A percentile compares a stretch with the other conserved stretches of the same genome.
These are phyloP conservation scores for Tetheella fluctuosa DNA, from an alignment of 2,888 invertebrate species.

Conservation along the genomic window DNA sequence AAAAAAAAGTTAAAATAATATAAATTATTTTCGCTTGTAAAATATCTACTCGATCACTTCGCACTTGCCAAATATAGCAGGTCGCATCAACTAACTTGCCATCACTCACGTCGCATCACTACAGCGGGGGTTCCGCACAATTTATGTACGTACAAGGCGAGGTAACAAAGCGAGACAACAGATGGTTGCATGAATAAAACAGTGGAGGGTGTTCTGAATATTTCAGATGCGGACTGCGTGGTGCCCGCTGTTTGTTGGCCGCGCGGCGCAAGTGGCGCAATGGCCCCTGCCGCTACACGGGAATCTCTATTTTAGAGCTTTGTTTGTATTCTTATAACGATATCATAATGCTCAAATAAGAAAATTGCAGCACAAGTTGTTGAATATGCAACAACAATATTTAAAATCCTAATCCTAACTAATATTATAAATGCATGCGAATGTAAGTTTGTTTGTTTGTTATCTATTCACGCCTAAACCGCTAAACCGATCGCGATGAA, in stretches of 20 bases:
- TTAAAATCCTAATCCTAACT: no score
- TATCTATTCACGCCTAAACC: no score
- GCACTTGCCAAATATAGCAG: conserved; percentile 17
- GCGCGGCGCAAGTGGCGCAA: neutral
- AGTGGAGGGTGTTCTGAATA: conserved; percentile 53
- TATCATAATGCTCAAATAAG: neutral
- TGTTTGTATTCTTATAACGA: conserved; percentile 6
- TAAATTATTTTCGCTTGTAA: no score
- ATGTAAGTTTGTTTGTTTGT: no score
- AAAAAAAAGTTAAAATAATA: no score
- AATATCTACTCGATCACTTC: neutral
- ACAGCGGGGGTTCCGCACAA: conserved; percentile 24
- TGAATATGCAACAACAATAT: neutral
- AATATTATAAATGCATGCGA: no score
- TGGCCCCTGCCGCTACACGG: neutral
- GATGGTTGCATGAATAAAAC: conserved; percentile 63
- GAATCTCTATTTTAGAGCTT: neutral
- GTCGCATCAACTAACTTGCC: conserved; percentile 11
- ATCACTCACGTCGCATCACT: conserved; percentile 20
- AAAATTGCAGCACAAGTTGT: neutral
- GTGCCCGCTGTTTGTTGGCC: conserved; percentile 9
- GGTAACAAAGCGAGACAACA: conserved; percentile 61
- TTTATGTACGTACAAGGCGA: conserved; percentile 34
- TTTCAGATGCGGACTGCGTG: conserved; percentile 42
- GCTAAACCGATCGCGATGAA: no score